A percentile compares a stretch with the other conserved stretches of the same genome.
Conservation (phyloP, 2,888 invertebrate genomes). For the Pogonocherus hispidulus region DNA sequence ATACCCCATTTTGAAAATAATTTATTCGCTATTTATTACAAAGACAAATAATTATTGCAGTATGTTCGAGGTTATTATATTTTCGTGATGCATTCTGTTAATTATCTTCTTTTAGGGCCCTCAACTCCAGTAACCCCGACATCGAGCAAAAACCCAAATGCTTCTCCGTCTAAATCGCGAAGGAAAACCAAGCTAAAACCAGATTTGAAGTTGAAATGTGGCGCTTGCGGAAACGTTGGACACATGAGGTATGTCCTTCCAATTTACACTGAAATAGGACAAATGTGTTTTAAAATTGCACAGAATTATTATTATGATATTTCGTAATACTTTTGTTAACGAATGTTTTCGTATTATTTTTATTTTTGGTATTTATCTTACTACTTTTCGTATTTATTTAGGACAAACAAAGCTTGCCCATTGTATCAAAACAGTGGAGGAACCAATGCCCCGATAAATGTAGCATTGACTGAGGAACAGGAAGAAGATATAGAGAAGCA, state of each 20-base stretch:
- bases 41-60: no score
- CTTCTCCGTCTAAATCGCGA: slow-evolving; percentile 75
- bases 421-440: slow-evolving; percentile 82
- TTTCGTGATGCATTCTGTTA: no score
- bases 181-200: slow-evolving; percentile 90
- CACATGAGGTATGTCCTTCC: slow-evolving; percentile 72
- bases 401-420: slow-evolving; percentile 98
- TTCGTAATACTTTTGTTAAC: no score
- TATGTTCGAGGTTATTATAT: no score
- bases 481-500: slow-evolving; percentile 86
- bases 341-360: no score
- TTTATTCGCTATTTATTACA: no score
- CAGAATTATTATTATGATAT: no score
- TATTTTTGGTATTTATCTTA: no score
- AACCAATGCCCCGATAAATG: slow-evolving; percentile 71
- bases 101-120: no score
- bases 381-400: slow-evolving; percentile 41
- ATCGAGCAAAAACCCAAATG: slow-evolving; percentile 64
- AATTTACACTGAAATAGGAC: no score
- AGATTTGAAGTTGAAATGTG: slow-evolving; percentile 93
- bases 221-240: slow-evolving; percentile 93
- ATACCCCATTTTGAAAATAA: no score
- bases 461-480: slow-evolving; percentile 85
- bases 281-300: no score
- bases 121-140: slow-evolving; percentile 43